These are phyloP conservation scores for Sicus ferrugineus DNA, from an alignment of 2,888 invertebrate species.

Conservation along the genomic window DNA sequence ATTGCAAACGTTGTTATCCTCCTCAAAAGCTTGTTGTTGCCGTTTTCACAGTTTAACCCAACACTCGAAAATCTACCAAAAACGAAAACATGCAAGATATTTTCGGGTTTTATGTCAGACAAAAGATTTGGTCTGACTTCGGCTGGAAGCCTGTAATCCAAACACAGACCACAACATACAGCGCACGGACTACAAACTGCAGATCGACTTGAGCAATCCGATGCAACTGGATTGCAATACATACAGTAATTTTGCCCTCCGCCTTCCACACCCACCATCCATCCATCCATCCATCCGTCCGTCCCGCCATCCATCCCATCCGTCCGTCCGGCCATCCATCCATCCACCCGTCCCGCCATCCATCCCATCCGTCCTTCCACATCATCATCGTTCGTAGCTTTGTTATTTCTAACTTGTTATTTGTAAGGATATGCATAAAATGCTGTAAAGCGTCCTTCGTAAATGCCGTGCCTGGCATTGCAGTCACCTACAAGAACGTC, in stretches of 20 bases:
- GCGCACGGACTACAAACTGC: conserved; percentile 46
- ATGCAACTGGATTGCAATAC: conserved; percentile 3
- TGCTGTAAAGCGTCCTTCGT: conserved; percentile 13
- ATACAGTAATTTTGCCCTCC: too few relatives aligned
- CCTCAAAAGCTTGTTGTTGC: conserved; percentile 1
- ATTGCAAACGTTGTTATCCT: not conserved
- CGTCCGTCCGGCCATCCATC: too few relatives aligned
- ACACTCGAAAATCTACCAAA: conserved; percentile 3
- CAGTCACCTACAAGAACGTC: conserved; percentile 3
- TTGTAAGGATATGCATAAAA: conserved; percentile 19
- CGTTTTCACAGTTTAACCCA: not conserved
- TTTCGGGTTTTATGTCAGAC: conserved; percentile 29
- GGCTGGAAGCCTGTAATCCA: conserved; percentile 7
- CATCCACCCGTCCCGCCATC: not conserved
- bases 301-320: not conserved
- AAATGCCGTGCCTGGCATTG: not conserved
- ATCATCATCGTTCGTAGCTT: not conserved
- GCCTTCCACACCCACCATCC: not conserved
- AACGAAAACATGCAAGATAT: conserved; percentile 26
- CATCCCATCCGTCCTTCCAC: not conserved
- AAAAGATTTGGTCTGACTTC: conserved; percentile 22
- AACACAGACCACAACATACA: not conserved
- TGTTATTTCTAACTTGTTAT: not conserved
- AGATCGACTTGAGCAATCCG: conserved; percentile 52
- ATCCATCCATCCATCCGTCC: not conserved